Percentiles rank a stretch among this genome's conserved stretches.
phyloP scores from a whole-genome alignment of 1,140 invertebrate genomes.

The Scaptodrosophila lebanonensis region DNA sequence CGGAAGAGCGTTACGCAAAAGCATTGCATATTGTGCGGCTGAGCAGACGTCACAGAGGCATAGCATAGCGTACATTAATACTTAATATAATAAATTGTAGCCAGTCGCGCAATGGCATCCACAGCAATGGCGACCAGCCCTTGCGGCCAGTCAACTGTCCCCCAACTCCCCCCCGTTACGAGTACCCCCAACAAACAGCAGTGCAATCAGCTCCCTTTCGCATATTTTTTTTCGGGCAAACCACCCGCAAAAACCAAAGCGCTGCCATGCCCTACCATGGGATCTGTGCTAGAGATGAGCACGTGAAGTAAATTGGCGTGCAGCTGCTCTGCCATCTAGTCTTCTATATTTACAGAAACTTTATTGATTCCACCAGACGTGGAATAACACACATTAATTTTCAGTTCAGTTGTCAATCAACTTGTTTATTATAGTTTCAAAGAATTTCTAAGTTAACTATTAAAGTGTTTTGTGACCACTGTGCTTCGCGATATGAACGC shows the following conservation, averaged over 20 bases:
- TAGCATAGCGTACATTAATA: slow-evolving; percentile 61
- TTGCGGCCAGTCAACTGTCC: not conserved
- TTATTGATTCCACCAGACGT: too few species aligned
- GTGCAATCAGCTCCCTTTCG: slow-evolving; percentile 17
- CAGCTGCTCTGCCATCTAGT: not conserved
- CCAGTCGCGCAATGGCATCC: slow-evolving; percentile 65
- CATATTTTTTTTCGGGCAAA: slow-evolving; percentile 39
- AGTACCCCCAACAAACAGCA: not conserved
- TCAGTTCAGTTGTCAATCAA: too few species aligned
- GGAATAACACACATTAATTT: too few species aligned
- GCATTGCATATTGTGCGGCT: slow-evolving; percentile 21
- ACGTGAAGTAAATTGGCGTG: too few species aligned
- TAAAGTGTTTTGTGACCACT: too few species aligned
- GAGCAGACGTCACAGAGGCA: too few species aligned
- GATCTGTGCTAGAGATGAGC: too few species aligned
- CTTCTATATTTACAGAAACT: too few species aligned
- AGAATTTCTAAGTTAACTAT: too few species aligned
- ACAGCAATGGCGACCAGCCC: slow-evolving; percentile 14
- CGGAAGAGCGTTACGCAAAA: slow-evolving; percentile 2
- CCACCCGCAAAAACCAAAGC: slow-evolving; percentile 39
- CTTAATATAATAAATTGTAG: slow-evolving; percentile 75
- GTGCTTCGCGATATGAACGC: too few species aligned
- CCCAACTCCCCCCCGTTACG: not conserved
- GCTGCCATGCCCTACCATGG: too few species aligned
- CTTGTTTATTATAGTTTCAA: too few species aligned